Base-by-base conservation (phyloP, 2,113 vertebrate genomes). In the Megaleporinus macrocephalus region DNA sequence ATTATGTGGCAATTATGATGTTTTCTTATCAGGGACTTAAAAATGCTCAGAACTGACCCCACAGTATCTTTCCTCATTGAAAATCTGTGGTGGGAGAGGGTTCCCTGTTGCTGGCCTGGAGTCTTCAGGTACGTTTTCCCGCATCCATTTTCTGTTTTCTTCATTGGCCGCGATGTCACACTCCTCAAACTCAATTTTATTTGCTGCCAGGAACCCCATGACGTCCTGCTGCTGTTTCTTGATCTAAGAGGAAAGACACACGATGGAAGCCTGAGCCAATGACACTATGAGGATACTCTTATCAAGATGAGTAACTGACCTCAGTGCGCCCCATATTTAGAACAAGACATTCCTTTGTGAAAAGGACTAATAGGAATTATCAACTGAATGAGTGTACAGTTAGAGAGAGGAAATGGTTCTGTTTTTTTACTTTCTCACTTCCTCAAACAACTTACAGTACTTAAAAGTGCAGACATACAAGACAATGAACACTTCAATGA, bases 151-250 rank as follows among this genome's bases (percentile, higher is more conserved):
- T 81, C 97, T 92, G 90, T 98, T 98, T 79, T 93, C 96, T 89
- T 99, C 97, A 0, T 96, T 95, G 88, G 96, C 96, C 0, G 97
- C 97, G 2, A 99, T 99, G 86, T 99, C 98, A 82, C 96, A 97
- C 89, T 98, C 97, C 91, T 98, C 96, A 83, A 95, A 98, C 59
- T 95, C 94, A 0, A 99, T 99, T 92, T 97, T 98, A 91, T 99
- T 98, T 88, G 93, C 96, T 71, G 96, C 93, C 84, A 99, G 91
- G 91, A 98, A 98, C 33, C 96, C 94, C 89, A 96, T 88, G 10
- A 99, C 95, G 87, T 98, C 97, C 93, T 98, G 97, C 87, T 99
- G 98, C 89, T 99, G 95, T 92, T 99, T 99, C 93, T 99, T 99
- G 86, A 99, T 98, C 98, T 99, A 92, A 86, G 71, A 16, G 82